Evolutionary conservation across 2,113 vertebrate genomes (phyloP), one percentile per base, ranked within the genome.

Genomic region (Benitochromis conjunctus): DNA sequence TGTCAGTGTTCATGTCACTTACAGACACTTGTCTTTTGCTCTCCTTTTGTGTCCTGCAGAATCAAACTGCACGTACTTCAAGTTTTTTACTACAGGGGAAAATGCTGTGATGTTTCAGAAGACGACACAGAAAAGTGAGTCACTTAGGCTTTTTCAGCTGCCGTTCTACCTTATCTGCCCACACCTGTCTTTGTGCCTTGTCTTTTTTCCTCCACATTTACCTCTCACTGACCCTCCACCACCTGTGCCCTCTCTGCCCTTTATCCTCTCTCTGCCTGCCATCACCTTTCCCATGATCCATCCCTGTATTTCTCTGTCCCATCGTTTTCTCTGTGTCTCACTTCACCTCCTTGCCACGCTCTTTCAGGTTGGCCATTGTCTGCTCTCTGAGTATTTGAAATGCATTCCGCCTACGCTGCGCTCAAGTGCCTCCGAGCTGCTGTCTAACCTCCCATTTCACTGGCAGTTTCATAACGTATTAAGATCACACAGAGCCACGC

Each of bases 31-130:
- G 29, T 62, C 16, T 48, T 10, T 29, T 5, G 79, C 43, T 9
- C 16, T 84, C 5, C n/a, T 58, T 54, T 14, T 12, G 19, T 56
- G 19, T 81, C 43, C 74, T 69, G 24, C 93, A 98, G 97, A 96
- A 91, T 96, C 97, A 29, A 98, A 98, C 94, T 98, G 97, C 91
- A 97, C 96, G 84, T 98, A 96, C 90, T 98, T 98, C 94, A 98
- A 97, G 94, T 98, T 97, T 88, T 98, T 97, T 91, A 98, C 97
- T 82, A 97, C 97, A 0, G 97, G 97, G 71, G 97, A 97, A 89
- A 97, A 97, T 2, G 93, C 95, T 0, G 95, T 79, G 78, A 92
- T 98, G 92, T 97, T 98, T 88, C 97, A 97, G 85, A 97, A 97
- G 94, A 97, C 95, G 19, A 97, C 97, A 3, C 94, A 94, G 84